Base-by-base conservation (phyloP, 2,113 vertebrate species). In the Lethenteron camtschaticum region DNA sequence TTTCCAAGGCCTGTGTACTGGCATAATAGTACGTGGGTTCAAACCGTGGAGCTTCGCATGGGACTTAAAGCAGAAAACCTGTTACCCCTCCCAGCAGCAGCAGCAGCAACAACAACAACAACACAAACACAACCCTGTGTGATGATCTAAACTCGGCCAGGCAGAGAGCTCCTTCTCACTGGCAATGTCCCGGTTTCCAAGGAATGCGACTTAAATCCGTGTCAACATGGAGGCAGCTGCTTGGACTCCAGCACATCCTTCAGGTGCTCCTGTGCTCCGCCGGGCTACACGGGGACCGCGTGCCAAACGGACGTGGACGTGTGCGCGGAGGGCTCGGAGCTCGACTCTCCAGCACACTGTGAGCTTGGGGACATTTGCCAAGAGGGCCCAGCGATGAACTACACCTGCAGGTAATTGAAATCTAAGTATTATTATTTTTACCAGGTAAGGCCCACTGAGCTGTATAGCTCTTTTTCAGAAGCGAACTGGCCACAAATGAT, bases 221-320 rank as follows among this genome's bases (percentile, higher is more conserved):
- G 41, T 41, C 41, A 41, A 41, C 41, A 41, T 41, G 41, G 41
- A 41, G 41, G 41, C 41, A 41, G 41, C 41, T 41, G 41, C 41
- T 7, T 41, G 41, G 41, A 41, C 41, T 41, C 41, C 6, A 41
- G 41, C 41, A 41, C 41, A 41, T 5, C 41, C 6, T 41, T 41
- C 41, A 41, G 41, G 41, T 41, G 41, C 41, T 41, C 6, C 41
- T 41, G 41, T 41, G 41, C 41, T 41, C 71, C 57, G 57, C 78
- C 76, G 3, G 83, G 84, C 11, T 85, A 81, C 75, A 75, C 71
- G 56, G 83, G 82, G 24, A 77, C 76, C 72, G 81, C 80, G 72
- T 88, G 84, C 77, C 83, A 85, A 81, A 76, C 82, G 70, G 81
- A 86, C 56, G 56, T 73, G 68, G 81, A 86, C 56, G 56, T 73